A percentile compares a stretch with the other conserved stretches of the same genome.
phyloP scores from a whole-genome alignment of 2,888 invertebrate genomes.

The Pogonocherus hispidulus region DNA sequence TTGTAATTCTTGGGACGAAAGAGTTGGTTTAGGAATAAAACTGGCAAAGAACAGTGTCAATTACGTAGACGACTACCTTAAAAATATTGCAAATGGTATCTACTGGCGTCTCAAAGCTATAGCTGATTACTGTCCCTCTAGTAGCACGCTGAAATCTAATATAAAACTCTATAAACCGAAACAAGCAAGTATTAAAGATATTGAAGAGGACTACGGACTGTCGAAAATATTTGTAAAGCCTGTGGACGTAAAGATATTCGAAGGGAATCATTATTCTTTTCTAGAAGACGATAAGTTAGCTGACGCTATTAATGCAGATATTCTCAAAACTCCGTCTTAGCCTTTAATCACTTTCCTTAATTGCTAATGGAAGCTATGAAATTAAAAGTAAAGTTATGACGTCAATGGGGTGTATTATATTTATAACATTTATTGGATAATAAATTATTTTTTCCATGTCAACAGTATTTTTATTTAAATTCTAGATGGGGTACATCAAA shows the following conservation, averaged over 20 bases:
- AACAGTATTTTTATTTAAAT: too few relatives aligned
- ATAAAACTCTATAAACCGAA: conserved; percentile 52
- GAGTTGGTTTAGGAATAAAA: conserved; percentile 17
- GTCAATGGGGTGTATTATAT: too few relatives aligned
- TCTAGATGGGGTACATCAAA: too few relatives aligned
- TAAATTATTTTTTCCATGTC: too few relatives aligned
- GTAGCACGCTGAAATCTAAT: conserved; percentile 49
- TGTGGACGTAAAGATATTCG: conserved; percentile 75
- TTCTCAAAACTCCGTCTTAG: not conserved
- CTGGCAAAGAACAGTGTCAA: not conserved
- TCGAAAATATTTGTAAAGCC: conserved; percentile 72
- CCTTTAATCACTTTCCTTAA: too few relatives aligned
- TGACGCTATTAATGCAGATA: conserved; percentile 72
- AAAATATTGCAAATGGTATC: conserved; percentile 36
- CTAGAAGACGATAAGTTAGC: conserved; percentile 76
- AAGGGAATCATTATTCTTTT: conserved; percentile 81
- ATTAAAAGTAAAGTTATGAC: too few relatives aligned
- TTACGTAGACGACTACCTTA: conserved; percentile 23
- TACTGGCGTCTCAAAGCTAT: conserved; percentile 49
- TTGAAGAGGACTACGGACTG: conserved; percentile 77
- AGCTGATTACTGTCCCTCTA: conserved; percentile 48
- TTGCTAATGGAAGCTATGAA: too few relatives aligned
- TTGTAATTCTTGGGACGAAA: conserved; percentile 34
- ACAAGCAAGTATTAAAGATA: conserved; percentile 36
- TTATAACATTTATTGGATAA: too few relatives aligned